Evolutionary conservation across 2,113 vertebrate genomes (phyloP).

Genomic region (Orientallactaga bullata): DNA sequence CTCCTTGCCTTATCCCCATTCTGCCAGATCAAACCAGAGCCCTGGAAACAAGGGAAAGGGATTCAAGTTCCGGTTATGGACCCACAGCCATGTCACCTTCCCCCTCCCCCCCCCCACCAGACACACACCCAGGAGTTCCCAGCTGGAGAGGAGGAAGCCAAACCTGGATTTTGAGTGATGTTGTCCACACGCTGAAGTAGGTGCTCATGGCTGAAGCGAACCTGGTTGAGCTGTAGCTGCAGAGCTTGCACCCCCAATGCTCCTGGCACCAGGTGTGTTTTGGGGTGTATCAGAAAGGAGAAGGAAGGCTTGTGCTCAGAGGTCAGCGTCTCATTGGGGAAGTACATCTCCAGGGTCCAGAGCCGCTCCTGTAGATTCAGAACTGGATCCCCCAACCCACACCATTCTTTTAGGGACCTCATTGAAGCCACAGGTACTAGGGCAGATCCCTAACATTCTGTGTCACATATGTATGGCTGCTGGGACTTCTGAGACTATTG

Average conservation of each 20-base stretch:
- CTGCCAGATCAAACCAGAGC: background rate
- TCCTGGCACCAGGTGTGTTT: accelerated
- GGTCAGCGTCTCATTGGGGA: background rate
- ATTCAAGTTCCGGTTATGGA: background rate
- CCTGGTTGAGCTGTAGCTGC: slow-evolving; percentile 14
- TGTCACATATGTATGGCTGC: background rate
- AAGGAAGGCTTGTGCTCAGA: accelerated
- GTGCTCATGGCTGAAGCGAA: background rate
- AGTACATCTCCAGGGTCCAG: background rate
- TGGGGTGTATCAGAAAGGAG: accelerated
- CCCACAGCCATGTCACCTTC: background rate
- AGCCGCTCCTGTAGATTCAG: slow-evolving; percentile 68
- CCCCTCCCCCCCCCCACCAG: too few relatives aligned
- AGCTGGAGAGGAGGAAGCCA: background rate
- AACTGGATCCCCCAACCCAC: slow-evolving; percentile 42
- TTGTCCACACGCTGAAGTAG: slow-evolving; percentile 47
- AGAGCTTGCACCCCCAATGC: background rate
- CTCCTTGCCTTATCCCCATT: background rate
- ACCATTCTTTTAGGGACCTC: background rate
- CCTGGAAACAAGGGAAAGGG: background rate
- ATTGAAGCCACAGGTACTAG: background rate
- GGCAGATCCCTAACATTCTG: background rate
- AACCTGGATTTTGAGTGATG: slow-evolving; percentile 72
- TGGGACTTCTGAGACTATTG: background rate
- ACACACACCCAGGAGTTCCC: background rate